Percentiles rank a stretch among this genome's conserved stretches.
Conservation (phyloP, 2,797 vertebrate genomes). For the Tapera naevia region DNA sequence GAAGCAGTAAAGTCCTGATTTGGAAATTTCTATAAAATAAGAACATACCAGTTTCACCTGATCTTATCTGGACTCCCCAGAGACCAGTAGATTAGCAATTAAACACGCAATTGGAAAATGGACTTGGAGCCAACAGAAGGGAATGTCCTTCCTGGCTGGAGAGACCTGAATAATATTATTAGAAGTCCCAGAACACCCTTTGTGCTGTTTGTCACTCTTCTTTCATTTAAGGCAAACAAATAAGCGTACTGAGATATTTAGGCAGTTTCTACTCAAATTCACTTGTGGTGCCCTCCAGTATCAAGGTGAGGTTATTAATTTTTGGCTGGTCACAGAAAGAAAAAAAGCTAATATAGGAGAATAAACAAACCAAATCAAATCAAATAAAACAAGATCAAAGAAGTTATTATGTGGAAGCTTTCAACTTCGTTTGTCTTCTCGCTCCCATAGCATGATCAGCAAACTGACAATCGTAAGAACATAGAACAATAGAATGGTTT, state of each 20-base stretch:
- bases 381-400: not conserved
- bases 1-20: not conserved
- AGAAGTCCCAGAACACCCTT: not conserved
- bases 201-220: not conserved
- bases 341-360: not conserved
- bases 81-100: not conserved
- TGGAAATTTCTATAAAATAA: not conserved
- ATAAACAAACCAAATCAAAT: not conserved
- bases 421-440: not conserved
- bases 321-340: not conserved
- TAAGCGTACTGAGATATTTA: not conserved
- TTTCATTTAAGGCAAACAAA: not conserved
- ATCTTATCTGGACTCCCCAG: not conserved
- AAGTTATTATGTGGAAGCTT: not conserved
- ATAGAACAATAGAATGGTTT: too few species aligned
- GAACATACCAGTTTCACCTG: not conserved
- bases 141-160: not conserved
- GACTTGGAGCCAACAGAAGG: not conserved
- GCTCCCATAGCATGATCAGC: not conserved
- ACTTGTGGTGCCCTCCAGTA: not conserved
- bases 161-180: not conserved
- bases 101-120: not conserved
- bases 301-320: not conserved
- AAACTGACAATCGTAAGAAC: not conserved
- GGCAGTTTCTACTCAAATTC: not conserved